phyloP scores from a whole-genome alignment of 2,888 invertebrate genomes.

The Drosophila limbata region DNA sequence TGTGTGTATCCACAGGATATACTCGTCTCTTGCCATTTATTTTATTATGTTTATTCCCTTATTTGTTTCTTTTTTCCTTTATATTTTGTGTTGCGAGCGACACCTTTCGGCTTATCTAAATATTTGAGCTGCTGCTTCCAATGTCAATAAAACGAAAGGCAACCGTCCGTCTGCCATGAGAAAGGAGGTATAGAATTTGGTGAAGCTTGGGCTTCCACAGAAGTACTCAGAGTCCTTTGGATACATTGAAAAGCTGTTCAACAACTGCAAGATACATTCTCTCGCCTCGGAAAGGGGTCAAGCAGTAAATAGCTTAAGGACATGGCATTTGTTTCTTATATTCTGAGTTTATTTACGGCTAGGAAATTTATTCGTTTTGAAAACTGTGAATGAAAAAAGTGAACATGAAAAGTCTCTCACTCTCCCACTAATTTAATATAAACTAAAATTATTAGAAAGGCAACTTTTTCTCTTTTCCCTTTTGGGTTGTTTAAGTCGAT shows the following conservation, averaged over 20 bases:
- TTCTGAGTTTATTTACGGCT: conserved; percentile 9
- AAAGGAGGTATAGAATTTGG: neutral
- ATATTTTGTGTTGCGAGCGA: conserved; percentile 39
- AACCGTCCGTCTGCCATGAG: conserved; percentile 3
- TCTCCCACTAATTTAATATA: neutral
- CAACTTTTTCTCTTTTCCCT: neutral
- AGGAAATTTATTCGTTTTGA: conserved; percentile 1
- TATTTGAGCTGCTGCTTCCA: conserved; percentile 61
- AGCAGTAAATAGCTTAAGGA: conserved; percentile 31
- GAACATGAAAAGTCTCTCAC: neutral
- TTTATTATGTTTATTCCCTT: neutral
- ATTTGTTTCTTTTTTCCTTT: neutral
- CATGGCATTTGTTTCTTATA: conserved; percentile 7
- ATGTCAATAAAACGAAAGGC: conserved; percentile 61
- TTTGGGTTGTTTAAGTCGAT: neutral
- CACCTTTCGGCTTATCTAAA: conserved; percentile 68
- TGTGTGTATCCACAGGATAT: conserved; percentile 16
- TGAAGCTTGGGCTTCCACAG: conserved; percentile 12
- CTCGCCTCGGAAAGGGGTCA: conserved; percentile 12
- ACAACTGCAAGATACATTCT: conserved; percentile 13
- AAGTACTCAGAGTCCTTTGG: conserved; percentile 6
- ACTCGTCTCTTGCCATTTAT: conserved; percentile 10
- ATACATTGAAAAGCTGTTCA: conserved; percentile 9
- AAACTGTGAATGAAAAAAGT: conserved; percentile 1
- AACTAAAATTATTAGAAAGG: neutral